Evolutionary conservation across 2,797 vertebrate genomes (phyloP).

Genomic region (Xenopus petersii): DNA sequence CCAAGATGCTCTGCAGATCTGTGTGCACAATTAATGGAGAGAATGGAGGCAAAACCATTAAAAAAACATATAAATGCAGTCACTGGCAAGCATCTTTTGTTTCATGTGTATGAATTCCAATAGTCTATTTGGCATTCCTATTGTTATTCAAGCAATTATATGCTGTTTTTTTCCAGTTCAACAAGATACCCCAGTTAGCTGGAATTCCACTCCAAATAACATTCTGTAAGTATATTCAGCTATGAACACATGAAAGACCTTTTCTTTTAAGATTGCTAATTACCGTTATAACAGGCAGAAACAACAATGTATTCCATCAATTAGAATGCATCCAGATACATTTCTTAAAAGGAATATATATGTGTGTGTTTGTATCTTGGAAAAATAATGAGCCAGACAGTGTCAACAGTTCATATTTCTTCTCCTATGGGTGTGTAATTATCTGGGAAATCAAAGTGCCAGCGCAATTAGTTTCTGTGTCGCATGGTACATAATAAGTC

Average conservation of each 20-base stretch:
- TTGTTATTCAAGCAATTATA: no score
- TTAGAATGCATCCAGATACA: constrained; percentile 1
- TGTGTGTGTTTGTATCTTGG: background rate
- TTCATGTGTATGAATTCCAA: no score
- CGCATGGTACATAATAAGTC: constrained; percentile 1
- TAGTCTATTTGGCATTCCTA: no score
- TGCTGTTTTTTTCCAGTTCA: no score
- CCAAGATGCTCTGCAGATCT: background rate
- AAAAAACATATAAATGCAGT: no score
- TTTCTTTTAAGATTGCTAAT: constrained; percentile 4
- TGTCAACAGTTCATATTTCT: constrained; percentile 7
- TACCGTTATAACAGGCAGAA: background rate
- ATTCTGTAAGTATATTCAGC: no score
- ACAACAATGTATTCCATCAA: background rate
- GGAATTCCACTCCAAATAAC: no score
- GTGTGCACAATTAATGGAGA: background rate
- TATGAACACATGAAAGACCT: background rate
- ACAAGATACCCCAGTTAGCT: no score
- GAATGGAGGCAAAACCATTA: no score
- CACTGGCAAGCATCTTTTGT: no score
- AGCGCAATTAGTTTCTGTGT: constrained; percentile 8
- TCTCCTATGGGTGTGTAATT: constrained; percentile 6
- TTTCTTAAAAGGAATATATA: constrained; percentile 2
- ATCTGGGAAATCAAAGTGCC: constrained; percentile 9
- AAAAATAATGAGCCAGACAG: background rate